These are phyloP conservation scores for Anodontia alba DNA, from an alignment of 2,888 invertebrate genomes.

Conservation along the genomic window DNA sequence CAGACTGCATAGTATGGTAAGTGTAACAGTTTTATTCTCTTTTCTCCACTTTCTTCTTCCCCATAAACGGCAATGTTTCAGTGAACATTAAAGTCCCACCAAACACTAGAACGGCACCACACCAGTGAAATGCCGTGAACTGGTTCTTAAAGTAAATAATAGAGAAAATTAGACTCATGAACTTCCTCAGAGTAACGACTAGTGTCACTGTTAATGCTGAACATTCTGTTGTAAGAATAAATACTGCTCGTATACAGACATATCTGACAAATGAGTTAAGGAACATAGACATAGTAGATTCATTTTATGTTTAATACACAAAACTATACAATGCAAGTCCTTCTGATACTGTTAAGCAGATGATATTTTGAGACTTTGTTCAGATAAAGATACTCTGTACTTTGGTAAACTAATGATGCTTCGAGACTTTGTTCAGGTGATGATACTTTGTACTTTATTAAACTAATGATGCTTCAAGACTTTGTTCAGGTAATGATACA, in stretches of 20 bases:
- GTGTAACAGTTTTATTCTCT: background rate
- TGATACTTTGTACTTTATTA: too few relatives aligned
- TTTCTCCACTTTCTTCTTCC: background rate
- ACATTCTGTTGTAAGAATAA: slow-evolving; percentile 96
- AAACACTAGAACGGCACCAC: slow-evolving; percentile 96
- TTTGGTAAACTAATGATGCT: too few relatives aligned
- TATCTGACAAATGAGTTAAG: slow-evolving; percentile 86
- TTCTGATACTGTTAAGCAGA: too few relatives aligned
- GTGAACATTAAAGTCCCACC: slow-evolving; percentile 96
- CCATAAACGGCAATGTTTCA: slow-evolving; percentile 65
- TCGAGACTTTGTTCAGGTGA: too few relatives aligned
- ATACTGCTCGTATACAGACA: slow-evolving; percentile 97
- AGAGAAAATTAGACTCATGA: slow-evolving; percentile 97
- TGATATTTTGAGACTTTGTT: too few relatives aligned
- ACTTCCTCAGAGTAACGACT: slow-evolving; percentile 97
- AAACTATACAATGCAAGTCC: background rate
- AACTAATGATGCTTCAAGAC: too few relatives aligned
- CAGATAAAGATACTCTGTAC: too few relatives aligned
- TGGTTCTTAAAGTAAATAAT: slow-evolving; percentile 97
- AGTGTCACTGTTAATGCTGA: slow-evolving; percentile 97
- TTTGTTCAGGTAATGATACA: too few relatives aligned
- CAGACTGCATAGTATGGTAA: background rate
- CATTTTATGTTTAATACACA: background rate
- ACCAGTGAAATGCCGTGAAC: slow-evolving; percentile 96
- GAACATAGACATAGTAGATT: slow-evolving; percentile 15